Base-by-base conservation (phyloP, 2,113 vertebrate genomes). In the Mesoclemmys tuberculata region DNA sequence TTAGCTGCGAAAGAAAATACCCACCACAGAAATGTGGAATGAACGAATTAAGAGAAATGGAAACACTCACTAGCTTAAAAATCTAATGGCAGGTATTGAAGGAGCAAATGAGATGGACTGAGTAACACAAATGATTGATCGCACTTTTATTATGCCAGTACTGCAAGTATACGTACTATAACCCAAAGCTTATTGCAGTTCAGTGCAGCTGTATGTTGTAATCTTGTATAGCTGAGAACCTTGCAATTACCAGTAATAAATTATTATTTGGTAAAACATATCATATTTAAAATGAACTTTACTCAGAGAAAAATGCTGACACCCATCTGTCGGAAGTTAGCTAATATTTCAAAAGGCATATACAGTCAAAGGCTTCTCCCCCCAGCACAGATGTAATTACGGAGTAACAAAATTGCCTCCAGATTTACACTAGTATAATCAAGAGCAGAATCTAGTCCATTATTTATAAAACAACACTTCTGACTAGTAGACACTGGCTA, bases 361-460 rank as follows among this genome's bases (percentile, higher is more conserved):
- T 6, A 18, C 16, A 11, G 18, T 18, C 48, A 49, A 51, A 4
- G 24, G 29, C 29, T 21, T 48, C 31, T 31, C 48, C 31, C 13
- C 44, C 8, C 3, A 2, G 80, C 0, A 0, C 55, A 55, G 80
- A 75, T 35, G 61, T 64, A 0, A 0, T 64, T 3, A 13, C 80
- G 61, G 82, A 87, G 55, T 8, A 51, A 88, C 55, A 0, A 14
- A 77, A 0, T 1, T 5, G n/a, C 5, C 77, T 49, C 77, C 27
- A n/a, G 38, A 10, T 55, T 93, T 22, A 54, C 16, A 55, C 5
- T 41, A 52, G 80, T 49, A 8, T 27, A 38, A 46, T 24, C 74
- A 46, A 56, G 5, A 18, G 21, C 22, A 56, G 35, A 31, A 41
- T 82, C 21, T 84, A 51, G 35, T 2, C 46, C n/a, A 31, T 31